Evolutionary conservation across 1,140 invertebrate species (phyloP), one percentile per base, ranked within the genome.

Genomic region (Drosophila rufa): DNA sequence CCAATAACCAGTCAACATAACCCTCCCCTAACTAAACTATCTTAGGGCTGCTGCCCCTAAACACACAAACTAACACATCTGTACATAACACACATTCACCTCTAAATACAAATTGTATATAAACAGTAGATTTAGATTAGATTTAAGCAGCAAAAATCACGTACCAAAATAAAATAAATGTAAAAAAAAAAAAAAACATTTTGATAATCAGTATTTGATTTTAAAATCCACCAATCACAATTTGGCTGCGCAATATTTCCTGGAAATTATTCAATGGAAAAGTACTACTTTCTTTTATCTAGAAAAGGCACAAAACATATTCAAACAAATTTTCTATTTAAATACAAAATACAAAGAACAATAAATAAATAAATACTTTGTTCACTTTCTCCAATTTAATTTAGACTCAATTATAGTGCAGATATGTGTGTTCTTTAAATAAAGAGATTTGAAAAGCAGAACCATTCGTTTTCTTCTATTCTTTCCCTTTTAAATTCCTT

Each of bases 181-280:
- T n/a, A n/a, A n/a, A n/a, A 6, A 42, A 42, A 8, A 0, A 9
- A 11, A 36, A 3, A 12, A n/a, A n/a, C 15, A 5, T 7, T 42
- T n/a, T 2, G 0, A 15, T 6, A 42, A 15, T n/a, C 0, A 1
- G 2, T 42, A n/a, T n/a, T n/a, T 0, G 4, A 15, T n/a, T 42
- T 42, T 7, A 15, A 53, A 6, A 19, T 19, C 0, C 2, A n/a
- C 0, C 27, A 7, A 53, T 55, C 33, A 55, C 15, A 9, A 55
- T 9, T 55, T 55, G 17, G 17, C 51, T 55, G 12, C 33, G 30
- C 30, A 38, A 22, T 55, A 22, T 55, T 36, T 22, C 36, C 36
- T 36, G 36, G 30, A 55, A 55, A 55, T 55, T 55, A 22, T 22
- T 38, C 33, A 12, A 36, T 38, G 51, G 33, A 55, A 55, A 53